These are phyloP conservation scores for Hesperia comma DNA, from an alignment of 2,888 invertebrate species.

Conservation along the genomic window DNA sequence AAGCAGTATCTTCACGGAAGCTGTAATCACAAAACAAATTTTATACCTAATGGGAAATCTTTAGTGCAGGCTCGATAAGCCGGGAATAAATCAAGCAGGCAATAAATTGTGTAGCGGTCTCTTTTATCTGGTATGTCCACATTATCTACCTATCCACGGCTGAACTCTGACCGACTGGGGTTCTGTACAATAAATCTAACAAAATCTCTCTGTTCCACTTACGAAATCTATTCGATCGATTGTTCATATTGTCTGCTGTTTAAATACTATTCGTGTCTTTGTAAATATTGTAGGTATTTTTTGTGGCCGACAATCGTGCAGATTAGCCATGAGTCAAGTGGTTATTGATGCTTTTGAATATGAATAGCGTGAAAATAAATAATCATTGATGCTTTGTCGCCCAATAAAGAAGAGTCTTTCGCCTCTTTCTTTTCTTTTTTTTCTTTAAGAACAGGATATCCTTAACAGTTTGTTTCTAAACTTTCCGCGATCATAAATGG, in stretches of 20 bases:
- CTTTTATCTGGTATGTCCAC: conserved; percentile 42
- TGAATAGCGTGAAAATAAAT: too few relatives aligned
- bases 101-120: conserved; percentile 29
- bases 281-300: too few relatives aligned
- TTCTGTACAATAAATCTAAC: conserved; percentile 52
- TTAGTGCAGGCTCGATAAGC: conserved; percentile 27
- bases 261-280: too few relatives aligned
- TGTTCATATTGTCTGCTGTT: background rate
- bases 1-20: conserved; percentile 38
- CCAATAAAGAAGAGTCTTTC: too few relatives aligned
- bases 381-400: too few relatives aligned
- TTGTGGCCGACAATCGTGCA: too few relatives aligned
- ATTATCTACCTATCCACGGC: conserved; percentile 48
- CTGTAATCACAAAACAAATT: conserved; percentile 40
- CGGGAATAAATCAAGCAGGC: conserved; percentile 27
- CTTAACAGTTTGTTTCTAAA: too few relatives aligned
- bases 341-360: too few relatives aligned
- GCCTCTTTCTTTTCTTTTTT: too few relatives aligned
- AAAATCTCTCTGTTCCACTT: conserved; percentile 26
- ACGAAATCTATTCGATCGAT: conserved; percentile 9
- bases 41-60: conserved; percentile 41
- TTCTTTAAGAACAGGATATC: too few relatives aligned
- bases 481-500: too few relatives aligned
- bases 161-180: conserved; percentile 55
- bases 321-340: too few relatives aligned